Evolutionary conservation across 53 echinoderm and acorn worm genomes (phyloP), one percentile per base, ranked within the genome.

Genomic region (Holothuria leucospilota): DNA sequence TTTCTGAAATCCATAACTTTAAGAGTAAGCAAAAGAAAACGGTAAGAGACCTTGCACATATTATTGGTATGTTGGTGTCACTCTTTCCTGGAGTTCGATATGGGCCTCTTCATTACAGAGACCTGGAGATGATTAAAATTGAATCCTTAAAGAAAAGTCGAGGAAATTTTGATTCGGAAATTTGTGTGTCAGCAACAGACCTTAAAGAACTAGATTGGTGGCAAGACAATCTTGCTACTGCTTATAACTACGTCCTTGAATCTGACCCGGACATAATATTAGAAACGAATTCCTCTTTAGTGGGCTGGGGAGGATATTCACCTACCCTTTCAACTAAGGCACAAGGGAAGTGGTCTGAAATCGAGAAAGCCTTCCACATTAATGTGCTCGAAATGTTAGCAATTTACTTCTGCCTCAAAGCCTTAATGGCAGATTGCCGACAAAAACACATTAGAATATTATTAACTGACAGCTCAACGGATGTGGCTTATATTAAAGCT

Each of bases 151-250:
- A 79, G 27, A 59, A 5, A 23, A 26, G 29, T 16, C 51, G 52
- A 59, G 60, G 60, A 1, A 39, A 56, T 28, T 56, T 56, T 80
- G 80, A 59, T 21, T 12, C 80, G 39, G 28, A 20, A 59, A 10
- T 6, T 56, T 26, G 23, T 80, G 59, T 34, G 34, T 34, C 34
- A 34, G 34, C 34, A 34, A 34, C 34, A 34, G 3, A 34, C 34
- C 34, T 34, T 59, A 80, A 56, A 0, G 59, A 80, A 80, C 12
- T 56, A 11, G 13, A n/a, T 56, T 80, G 80, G 80, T 80, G 80
- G 80, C 29, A 80, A 27, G 58, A 80, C 13, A 80, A 80, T 13
- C 80, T 80, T 59, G n/a, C 59, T 56, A 79, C 80, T 21, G 80
- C 34, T 2, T 34, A 34, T 3, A 34, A 34, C 34, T 34, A 34